Conservation (phyloP, 2,888 invertebrate species). For the Caradrina clavipalpis region DNA sequence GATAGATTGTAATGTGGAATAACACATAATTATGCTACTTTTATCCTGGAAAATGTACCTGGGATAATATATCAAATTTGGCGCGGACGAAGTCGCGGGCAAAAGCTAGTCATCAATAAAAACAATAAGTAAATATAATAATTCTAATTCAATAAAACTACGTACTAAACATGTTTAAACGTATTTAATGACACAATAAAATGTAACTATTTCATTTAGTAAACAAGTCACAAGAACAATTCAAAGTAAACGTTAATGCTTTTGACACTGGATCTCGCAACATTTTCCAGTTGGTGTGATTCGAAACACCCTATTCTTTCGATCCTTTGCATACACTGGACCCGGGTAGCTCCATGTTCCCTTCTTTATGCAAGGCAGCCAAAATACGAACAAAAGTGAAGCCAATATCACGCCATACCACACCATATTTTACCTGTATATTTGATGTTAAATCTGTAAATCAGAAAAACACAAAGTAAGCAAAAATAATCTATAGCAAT, state of each 20-base stretch:
- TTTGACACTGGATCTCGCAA: constrained; percentile 66
- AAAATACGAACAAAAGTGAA: constrained; percentile 68
- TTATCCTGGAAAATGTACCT: too few species aligned
- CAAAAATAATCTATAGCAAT: too few species aligned
- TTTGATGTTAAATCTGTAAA: constrained; percentile 34
- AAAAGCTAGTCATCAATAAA: too few species aligned
- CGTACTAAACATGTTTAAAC: not conserved
- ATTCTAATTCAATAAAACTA: constrained; percentile 17
- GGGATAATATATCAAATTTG: too few species aligned
- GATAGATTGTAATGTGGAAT: too few species aligned
- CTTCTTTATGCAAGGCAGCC: constrained; percentile 77
- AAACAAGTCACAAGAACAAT: not conserved
- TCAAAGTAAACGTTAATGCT: constrained; percentile 14
- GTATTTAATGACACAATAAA: constrained; percentile 9
- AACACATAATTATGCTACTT: too few species aligned
- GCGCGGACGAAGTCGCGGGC: too few species aligned
- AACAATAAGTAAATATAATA: too few species aligned
- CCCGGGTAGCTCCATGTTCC: constrained; percentile 71
- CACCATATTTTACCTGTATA: constrained; percentile 67
- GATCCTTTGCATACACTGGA: constrained; percentile 78
- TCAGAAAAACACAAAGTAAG: not conserved
- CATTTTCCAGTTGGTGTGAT: constrained; percentile 77
- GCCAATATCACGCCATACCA: constrained; percentile 68
- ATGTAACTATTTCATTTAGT: not conserved
- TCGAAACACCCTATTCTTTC: constrained; percentile 75